These are phyloP conservation scores for Melitaea athalia DNA, from an alignment of 2,888 invertebrate species.

Conservation along the genomic window DNA sequence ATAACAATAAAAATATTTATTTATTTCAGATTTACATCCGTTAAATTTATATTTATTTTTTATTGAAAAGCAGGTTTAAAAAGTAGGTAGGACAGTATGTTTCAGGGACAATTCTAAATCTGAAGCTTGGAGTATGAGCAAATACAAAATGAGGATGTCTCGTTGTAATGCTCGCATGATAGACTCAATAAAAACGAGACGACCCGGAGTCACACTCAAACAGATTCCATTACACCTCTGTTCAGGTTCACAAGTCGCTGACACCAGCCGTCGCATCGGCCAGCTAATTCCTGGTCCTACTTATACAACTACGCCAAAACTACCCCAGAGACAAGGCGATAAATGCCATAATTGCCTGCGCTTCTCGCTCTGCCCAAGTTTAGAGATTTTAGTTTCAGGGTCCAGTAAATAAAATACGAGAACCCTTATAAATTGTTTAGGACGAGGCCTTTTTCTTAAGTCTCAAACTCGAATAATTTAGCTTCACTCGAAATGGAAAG, in stretches of 20 bases:
- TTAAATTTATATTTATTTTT: too few species aligned
- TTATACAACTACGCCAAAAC: background rate
- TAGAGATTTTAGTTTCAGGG: conserved; percentile 20
- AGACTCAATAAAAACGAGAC: background rate
- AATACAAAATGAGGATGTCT: background rate
- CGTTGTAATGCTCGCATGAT: background rate
- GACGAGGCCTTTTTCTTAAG: conserved; percentile 15
- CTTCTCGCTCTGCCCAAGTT: background rate
- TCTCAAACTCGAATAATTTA: conserved; percentile 17
- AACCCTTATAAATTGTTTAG: conserved; percentile 26
- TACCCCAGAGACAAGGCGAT: background rate
- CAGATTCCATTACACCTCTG: background rate
- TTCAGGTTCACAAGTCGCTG: background rate
- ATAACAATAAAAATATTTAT: too few species aligned
- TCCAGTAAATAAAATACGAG: conserved; percentile 23
- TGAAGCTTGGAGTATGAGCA: background rate
- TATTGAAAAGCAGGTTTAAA: too few species aligned
- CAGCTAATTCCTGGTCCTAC: conserved; percentile 10
- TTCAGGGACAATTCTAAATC: too few species aligned
- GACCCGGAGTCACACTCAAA: background rate
- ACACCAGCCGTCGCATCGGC: conserved; percentile 7
- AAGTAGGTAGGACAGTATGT: too few species aligned
- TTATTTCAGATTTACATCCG: too few species aligned
- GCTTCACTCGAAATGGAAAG: conserved; percentile 21
- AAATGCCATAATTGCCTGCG: background rate